Evolutionary conservation across 2,113 vertebrate species (phyloP), one percentile per base, ranked within the genome.

Genomic region (Cisticola juncidis): DNA sequence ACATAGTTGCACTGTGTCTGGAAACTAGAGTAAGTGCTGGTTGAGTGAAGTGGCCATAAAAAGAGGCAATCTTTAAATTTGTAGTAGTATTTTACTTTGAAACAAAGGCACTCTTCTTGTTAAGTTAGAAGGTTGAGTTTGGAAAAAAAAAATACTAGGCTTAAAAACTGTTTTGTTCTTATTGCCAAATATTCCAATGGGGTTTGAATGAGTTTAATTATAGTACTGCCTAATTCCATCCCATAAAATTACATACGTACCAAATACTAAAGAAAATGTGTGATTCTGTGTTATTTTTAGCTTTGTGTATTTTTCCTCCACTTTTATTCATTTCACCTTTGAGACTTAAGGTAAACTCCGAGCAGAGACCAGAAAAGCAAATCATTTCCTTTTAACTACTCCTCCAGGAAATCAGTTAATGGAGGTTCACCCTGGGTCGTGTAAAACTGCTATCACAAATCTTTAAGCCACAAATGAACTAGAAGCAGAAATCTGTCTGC

Each of bases 381-480:
- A 97, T 97, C 10, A 97, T 96, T 97, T 97, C 94, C 84, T 96
- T 97, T 97, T 97, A 97, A 97, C 97, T 96, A 97, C 74, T 96
- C 96, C 94, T 95, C n/a, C 89, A 97, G 96, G 96, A 97, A 97
- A 97, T 96, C 89, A 93, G 87, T 93, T 94, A 96, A 96, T 94
- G 89, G 73, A 88, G 48, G 86, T 95, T 97, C 91, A 95, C 80
- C 57, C 26, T 92, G 87, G 95, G 95, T 95, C 92, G 58, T 93
- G 87, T 97, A 94, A 96, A 95, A 97, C 77, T 95, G 71, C 69
- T 96, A 96, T 97, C 97, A 92, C 93, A 96, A 96, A 97, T 93
- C 89, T 97, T 96, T 89, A 93, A 89, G 70, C 50, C 80, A 92
- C 57, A 96, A 90, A 96, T 33, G 60, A 90, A 78, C 35, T 71